phyloP scores from a whole-genome alignment of 2,888 invertebrate genomes.

The Drosophila peninsularis region DNA sequence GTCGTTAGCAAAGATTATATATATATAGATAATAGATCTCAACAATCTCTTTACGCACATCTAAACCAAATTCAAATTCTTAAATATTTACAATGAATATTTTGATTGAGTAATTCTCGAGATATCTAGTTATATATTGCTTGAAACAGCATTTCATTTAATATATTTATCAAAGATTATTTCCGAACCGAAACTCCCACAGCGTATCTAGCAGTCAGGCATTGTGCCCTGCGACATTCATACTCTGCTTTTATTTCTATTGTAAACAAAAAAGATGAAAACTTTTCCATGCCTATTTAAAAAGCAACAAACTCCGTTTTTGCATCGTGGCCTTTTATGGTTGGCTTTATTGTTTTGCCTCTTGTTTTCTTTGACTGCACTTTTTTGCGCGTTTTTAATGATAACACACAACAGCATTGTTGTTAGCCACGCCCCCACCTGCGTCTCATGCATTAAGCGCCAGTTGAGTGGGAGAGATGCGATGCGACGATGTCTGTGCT shows the following conservation, averaged over 20 bases:
- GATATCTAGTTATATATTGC: not conserved
- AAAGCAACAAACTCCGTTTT: constrained; percentile 61
- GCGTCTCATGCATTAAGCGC: constrained; percentile 58
- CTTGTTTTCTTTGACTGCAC: constrained; percentile 71
- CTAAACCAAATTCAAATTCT: not conserved
- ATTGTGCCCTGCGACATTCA: constrained; percentile 5
- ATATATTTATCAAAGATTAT: not conserved
- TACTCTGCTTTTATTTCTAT: constrained; percentile 34
- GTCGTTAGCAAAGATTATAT: too few species aligned
- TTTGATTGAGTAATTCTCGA: not conserved
- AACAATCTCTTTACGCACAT: too few species aligned
- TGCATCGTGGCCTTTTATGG: constrained; percentile 74
- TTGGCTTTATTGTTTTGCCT: constrained; percentile 63
- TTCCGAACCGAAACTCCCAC: not conserved
- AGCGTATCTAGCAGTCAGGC: constrained; percentile 15
- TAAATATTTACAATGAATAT: not conserved
- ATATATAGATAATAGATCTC: too few species aligned
- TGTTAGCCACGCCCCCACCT: constrained; percentile 38
- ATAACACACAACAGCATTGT: constrained; percentile 72
- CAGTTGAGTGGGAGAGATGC: constrained; percentile 34
- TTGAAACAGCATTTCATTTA: not conserved
- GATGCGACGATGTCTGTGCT: constrained; percentile 60
- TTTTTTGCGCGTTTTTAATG: constrained; percentile 75
- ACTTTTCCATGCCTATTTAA: constrained; percentile 68
- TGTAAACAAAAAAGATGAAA: constrained; percentile 22